Evolutionary conservation across 2,888 invertebrate species (phyloP).

Genomic region (Pollenia angustigena): DNA sequence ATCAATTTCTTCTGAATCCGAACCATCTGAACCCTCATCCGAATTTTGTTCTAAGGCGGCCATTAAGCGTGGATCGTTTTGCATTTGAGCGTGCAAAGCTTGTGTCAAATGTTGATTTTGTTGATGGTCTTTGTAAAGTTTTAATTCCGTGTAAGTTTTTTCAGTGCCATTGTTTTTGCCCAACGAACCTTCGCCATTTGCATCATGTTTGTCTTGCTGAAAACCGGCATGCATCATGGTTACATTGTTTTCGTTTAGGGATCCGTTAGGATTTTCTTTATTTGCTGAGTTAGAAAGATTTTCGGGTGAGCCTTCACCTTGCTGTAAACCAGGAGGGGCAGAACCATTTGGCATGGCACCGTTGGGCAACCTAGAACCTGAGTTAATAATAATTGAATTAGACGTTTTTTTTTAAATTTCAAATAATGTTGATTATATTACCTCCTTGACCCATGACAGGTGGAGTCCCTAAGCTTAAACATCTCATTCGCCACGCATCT

Average conservation of each 20-base stretch:
- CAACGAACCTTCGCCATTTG: constrained; percentile 63
- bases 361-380: constrained; percentile 74
- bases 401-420: neutral
- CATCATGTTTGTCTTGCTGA: constrained; percentile 78
- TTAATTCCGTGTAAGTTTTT: constrained; percentile 84
- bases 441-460: constrained; percentile 86
- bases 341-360: constrained; percentile 63
- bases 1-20: constrained; percentile 84
- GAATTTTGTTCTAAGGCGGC: constrained; percentile 79
- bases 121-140: constrained; percentile 81
- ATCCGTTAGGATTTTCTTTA: constrained; percentile 74
- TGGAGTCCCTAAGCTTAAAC: constrained; percentile 89
- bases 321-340: constrained; percentile 73
- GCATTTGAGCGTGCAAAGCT: constrained; percentile 69
- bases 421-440: constrained; percentile 53
- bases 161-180: constrained; percentile 76
- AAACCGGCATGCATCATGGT: constrained; percentile 84
- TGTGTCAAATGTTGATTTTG: constrained; percentile 69
- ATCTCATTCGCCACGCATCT: constrained; percentile 96
- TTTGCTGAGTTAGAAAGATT: constrained; percentile 79
- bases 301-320: constrained; percentile 77
- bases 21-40: constrained; percentile 82
- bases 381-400: constrained; percentile 2
- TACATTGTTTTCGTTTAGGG: constrained; percentile 76
- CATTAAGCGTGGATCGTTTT: constrained; percentile 74